These are phyloP conservation scores for Sebastes vulpes DNA, from an alignment of 2,797 vertebrate species.

Conservation along the genomic window DNA sequence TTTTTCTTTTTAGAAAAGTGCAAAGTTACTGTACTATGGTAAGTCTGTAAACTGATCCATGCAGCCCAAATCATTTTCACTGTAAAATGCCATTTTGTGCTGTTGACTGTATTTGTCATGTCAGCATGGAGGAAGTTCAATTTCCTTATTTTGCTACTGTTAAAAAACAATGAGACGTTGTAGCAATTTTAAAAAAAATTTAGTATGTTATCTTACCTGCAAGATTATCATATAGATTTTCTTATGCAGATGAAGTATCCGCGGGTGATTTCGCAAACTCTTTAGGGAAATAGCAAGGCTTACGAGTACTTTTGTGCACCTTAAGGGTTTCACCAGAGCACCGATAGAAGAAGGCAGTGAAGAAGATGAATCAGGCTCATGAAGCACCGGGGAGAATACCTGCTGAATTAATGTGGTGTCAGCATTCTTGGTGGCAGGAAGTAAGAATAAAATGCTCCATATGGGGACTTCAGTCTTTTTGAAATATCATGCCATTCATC, in stretches of 20 bases:
- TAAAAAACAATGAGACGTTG: background rate
- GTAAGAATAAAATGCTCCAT: constrained; percentile 32
- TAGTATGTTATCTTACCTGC: background rate
- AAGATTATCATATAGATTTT: background rate
- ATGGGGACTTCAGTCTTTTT: constrained; percentile 20
- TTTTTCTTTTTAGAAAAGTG: background rate
- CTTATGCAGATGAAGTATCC: background rate
- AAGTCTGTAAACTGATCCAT: background rate
- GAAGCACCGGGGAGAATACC: constrained; percentile 31
- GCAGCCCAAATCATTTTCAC: background rate
- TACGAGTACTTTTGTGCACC: constrained; percentile 4
- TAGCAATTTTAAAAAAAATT: background rate
- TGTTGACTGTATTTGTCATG: background rate
- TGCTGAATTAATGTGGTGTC: constrained; percentile 45
- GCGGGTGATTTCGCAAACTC: constrained; percentile 7
- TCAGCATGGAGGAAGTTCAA: background rate
- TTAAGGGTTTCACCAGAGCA: constrained; percentile 33
- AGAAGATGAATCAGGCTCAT: constrained; percentile 52
- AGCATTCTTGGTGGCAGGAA: constrained; percentile 45
- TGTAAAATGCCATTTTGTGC: background rate
- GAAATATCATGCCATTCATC: constrained; percentile 41
- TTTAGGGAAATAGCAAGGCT: background rate
- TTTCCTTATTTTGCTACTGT: background rate
- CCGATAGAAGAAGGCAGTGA: constrained; percentile 9
- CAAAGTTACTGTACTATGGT: background rate